These are phyloP conservation scores for Bergia puertoricense DNA, from an alignment of 92 coral and sea anemone genomes.

Conservation along the genomic window DNA sequence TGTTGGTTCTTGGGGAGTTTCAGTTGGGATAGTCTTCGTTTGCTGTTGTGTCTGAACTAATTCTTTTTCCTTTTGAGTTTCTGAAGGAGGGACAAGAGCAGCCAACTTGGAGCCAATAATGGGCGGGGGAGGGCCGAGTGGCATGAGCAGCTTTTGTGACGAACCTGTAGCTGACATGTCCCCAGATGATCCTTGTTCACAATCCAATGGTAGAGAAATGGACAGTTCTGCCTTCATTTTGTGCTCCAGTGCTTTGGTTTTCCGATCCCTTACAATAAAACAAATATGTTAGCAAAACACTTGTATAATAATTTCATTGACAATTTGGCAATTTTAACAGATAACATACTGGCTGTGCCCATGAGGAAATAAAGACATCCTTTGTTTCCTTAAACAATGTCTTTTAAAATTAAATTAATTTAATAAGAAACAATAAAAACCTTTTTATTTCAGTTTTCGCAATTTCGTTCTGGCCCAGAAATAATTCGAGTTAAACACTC, in stretches of 20 bases:
- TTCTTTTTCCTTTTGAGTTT: constrained; percentile 20
- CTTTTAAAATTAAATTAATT: too few relatives aligned
- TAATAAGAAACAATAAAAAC: too few relatives aligned
- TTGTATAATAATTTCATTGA: neutral
- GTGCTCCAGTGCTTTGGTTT: constrained; percentile 20
- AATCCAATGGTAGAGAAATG: constrained; percentile 21
- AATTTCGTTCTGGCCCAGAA: too few relatives aligned
- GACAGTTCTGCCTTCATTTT: constrained; percentile 31
- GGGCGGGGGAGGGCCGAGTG: constrained; percentile 30
- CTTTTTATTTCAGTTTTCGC: too few relatives aligned
- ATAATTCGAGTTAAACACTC: too few relatives aligned
- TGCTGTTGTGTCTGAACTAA: constrained; percentile 7
- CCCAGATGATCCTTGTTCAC: neutral
- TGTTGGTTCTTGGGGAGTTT: neutral
- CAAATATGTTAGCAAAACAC: neutral
- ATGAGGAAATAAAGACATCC: too few relatives aligned
- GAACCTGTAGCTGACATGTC: neutral
- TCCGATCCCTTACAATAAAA: constrained; percentile 17
- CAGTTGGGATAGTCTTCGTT: neutral
- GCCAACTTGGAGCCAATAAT: constrained; percentile 43
- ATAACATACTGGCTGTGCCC: neutral
- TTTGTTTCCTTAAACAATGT: too few relatives aligned
- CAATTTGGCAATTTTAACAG: neutral
- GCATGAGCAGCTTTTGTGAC: constrained; percentile 25
- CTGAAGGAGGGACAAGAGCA: constrained; percentile 31